Percentiles rank a stretch among this genome's conserved stretches.
Evolutionary conservation across 2,797 vertebrate genomes (phyloP).

Genomic region (Halcyon chelicuti): DNA sequence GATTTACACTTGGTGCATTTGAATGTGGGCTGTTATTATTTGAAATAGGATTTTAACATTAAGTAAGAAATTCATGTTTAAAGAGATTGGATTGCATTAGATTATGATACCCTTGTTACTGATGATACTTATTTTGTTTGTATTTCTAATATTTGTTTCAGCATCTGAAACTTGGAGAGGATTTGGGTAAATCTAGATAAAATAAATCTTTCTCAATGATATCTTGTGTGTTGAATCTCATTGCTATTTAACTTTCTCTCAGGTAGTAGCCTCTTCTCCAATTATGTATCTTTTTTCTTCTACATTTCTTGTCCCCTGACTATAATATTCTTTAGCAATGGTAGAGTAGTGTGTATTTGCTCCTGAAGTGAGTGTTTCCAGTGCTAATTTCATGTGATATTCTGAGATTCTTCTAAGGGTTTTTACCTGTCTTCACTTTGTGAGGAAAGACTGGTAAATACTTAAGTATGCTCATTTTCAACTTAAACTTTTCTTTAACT

Average conservation of each 20-base stretch:
- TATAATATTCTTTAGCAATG: not conserved
- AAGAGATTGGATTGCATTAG: not conserved
- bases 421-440: not conserved
- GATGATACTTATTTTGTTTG: not conserved
- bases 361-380: not conserved
- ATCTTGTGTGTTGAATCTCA: not conserved
- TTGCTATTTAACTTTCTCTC: not conserved
- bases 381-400: not conserved
- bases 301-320: not conserved
- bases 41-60: not conserved
- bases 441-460: not conserved
- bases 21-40: not conserved
- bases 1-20: not conserved
- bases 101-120: not conserved
- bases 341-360: not conserved
- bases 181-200: not conserved
- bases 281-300: not conserved
- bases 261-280: not conserved
- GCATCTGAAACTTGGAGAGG: not conserved
- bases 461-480: not conserved
- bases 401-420: not conserved
- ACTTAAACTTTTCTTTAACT: not conserved
- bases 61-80: not conserved
- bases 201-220: not conserved
- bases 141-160: not conserved